phyloP scores from a whole-genome alignment of 1,140 invertebrate species.

The Temnothorax nylanderi region DNA sequence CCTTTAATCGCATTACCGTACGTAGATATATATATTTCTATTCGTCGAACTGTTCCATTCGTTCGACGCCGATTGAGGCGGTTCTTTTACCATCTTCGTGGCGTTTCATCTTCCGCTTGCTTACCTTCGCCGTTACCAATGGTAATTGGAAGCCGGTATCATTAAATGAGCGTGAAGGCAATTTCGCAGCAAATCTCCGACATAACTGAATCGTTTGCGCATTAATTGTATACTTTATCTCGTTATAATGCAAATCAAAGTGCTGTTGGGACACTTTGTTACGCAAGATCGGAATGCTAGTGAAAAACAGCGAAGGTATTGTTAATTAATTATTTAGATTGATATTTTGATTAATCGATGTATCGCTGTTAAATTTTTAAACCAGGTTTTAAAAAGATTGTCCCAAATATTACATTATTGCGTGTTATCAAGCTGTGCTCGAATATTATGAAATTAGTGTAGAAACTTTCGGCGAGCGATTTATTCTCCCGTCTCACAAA shows the following conservation, averaged over 20 bases:
- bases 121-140: constrained; percentile 19
- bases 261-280: neutral
- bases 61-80: constrained; percentile 61
- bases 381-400: neutral
- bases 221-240: constrained; percentile 7
- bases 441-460: constrained; percentile 2
- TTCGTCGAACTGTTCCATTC: constrained; percentile 46
- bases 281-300: neutral
- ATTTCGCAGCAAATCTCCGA: neutral
- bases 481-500: neutral
- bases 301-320: neutral
- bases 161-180: constrained; percentile 6
- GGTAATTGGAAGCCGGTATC: constrained; percentile 11
- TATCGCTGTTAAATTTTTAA: neutral
- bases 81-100: constrained; percentile 1
- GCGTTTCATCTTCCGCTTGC: constrained; percentile 31
- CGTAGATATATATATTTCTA: constrained; percentile 70
- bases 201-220: neutral
- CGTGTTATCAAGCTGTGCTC: neutral
- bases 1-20: constrained; percentile 73
- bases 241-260: neutral
- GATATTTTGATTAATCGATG: neutral
- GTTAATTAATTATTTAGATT: neutral
- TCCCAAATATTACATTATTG: neutral
- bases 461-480: neutral